These are phyloP conservation scores for Ancistrus triradiatus DNA, from an alignment of 2,113 vertebrate genomes.

Conservation along the genomic window DNA sequence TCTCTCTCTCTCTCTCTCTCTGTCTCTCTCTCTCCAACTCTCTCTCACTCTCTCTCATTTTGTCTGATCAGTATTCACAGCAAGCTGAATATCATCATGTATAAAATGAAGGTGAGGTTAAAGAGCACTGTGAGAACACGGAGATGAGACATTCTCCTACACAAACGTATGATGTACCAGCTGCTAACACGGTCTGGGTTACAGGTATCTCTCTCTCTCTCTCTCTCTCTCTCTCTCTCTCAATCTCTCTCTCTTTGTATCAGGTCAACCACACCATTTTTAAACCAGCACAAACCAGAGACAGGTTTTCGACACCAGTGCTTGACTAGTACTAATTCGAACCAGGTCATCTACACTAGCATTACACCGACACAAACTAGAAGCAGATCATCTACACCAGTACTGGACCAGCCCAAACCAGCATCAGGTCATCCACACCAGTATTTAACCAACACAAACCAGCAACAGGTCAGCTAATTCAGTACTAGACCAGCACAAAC, in stretches of 20 bases:
- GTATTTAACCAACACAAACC: no score
- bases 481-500: background rate
- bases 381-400: no score
- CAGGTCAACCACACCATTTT: background rate
- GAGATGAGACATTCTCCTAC: slow-evolving; percentile 42
- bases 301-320: no score
- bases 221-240: no score
- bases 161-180: slow-evolving; percentile 49
- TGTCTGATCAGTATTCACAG: slow-evolving; percentile 1
- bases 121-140: background rate
- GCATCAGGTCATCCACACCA: no score
- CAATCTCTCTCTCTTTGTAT: background rate
- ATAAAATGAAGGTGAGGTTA: slow-evolving; percentile 4
- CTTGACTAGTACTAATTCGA: no score
- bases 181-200: background rate
- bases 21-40: background rate
- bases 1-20: slow-evolving; percentile 1
- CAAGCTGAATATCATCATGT: slow-evolving; percentile 47
- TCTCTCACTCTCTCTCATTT: background rate
- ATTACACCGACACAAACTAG: no score
- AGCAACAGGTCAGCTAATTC: background rate
- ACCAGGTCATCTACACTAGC: no score
- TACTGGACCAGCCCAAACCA: no score
- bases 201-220: no score
- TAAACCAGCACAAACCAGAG: slow-evolving; percentile 39